Base-by-base conservation (phyloP, 1,140 invertebrate species). In the Orchestia grillus region DNA sequence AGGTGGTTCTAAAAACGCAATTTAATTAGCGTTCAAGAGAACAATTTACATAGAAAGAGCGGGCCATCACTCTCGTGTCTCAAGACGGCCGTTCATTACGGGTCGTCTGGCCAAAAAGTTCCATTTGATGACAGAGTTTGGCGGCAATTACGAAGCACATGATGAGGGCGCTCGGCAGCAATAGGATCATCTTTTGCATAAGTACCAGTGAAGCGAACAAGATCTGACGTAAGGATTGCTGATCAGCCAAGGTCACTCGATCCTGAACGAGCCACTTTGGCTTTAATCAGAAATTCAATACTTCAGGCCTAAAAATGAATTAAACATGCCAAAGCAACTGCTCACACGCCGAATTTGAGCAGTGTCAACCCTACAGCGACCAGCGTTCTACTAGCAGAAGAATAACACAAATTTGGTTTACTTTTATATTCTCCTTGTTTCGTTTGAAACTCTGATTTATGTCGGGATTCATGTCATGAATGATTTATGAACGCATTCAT, bases 21-120 rank as follows among this genome's bases (percentile, higher is more conserved):
- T 90, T 90, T 90, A 90, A 90, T 90, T 90, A 90, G 88, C 88
- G 43, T 90, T 28, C 43, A 42, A 8, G 88, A 90, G 88, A 44
- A 90, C 41, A 90, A 90, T 90, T 90, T 90, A 90, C 88, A 90
- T 90, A 90, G 41, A 90, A 44, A 41, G n/a, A 19, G 15, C n/a
- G 41, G 0, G 88, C 88, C 43, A 90, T 90, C 88, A 42, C 88
- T 90, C 88, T 90, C 88, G 43, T 44, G 88, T 90, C 88, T 42
- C 8, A 36, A 87, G 88, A 90, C 88, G 11, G 88, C 16, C 41
- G n/a, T 90, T 90, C 88, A 90, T 90, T 90, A 90, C 42, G 88
- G 41, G 36, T 77, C 62, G 62, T 77, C 62, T 77, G 15, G 11
- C 3, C 62, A 77, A 77, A 77, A 77, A n/a, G 36, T 36, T 1